A percentile compares a stretch with the other conserved stretches of the same genome.
Conservation (phyloP, 2,888 invertebrate species). For the Drosophila anomelani region DNA sequence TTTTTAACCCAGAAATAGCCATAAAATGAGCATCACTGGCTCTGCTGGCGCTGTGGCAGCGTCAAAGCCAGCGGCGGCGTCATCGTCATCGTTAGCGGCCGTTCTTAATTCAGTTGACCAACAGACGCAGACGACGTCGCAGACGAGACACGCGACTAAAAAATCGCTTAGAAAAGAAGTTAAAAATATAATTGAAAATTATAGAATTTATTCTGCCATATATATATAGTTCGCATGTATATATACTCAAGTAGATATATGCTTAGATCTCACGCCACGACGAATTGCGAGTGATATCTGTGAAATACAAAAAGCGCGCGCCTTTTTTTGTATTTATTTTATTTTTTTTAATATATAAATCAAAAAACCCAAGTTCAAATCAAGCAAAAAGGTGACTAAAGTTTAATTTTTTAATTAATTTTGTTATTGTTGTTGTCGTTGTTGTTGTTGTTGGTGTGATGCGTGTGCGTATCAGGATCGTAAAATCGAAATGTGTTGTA, state of each 20-base stretch:
- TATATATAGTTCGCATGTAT: conserved; percentile 11
- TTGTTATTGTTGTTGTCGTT: conserved; percentile 6
- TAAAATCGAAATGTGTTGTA: conserved; percentile 38
- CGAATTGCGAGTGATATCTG: conserved; percentile 10
- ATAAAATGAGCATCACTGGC: not conserved
- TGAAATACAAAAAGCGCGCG: conserved; percentile 60
- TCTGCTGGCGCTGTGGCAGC: conserved; percentile 28
- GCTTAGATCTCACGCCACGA: conserved; percentile 15
- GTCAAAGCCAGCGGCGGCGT: conserved; percentile 41
- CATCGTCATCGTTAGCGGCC: conserved; percentile 47
- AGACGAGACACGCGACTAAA: conserved; percentile 75
- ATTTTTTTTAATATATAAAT: conserved; percentile 38
- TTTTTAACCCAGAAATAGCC: not conserved
- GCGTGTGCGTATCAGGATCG: conserved; percentile 59
- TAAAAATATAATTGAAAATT: conserved; percentile 32
- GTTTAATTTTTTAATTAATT: conserved; percentile 20
- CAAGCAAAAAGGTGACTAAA: conserved; percentile 59
- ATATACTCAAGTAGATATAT: conserved; percentile 16
- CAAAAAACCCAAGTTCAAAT: conserved; percentile 13
- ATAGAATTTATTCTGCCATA: conserved; percentile 29
- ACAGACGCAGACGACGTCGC: conserved; percentile 78
- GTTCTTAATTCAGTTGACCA: conserved; percentile 82
- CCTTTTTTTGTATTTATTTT: conserved; percentile 29
- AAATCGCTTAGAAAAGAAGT: conserved; percentile 20
- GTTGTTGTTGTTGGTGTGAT: conserved; percentile 33